Evolutionary conservation across 53 echinoderm and acorn worm genomes (phyloP), one percentile per base, ranked within the genome.

Genomic region (Astropecten irregularis): DNA sequence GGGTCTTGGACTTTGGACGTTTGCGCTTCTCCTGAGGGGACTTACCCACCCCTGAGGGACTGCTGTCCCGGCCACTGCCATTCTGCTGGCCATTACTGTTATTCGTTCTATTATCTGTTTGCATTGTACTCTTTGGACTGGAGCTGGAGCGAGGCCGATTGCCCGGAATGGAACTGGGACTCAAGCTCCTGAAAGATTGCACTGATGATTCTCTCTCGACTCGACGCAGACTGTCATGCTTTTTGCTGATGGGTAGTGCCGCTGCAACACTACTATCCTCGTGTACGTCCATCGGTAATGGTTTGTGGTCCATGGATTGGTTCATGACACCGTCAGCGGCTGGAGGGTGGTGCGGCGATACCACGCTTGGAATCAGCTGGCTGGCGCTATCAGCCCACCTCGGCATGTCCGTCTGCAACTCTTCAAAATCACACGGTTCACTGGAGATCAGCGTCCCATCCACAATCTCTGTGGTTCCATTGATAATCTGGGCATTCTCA

Each of bases 311-410:
- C 60, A 47, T 32, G 16, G 60, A 16, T 47, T 79, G 79, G 57
- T 44, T 69, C 4, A 55, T 32, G 28, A 55, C 44, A 14, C 70
- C 71, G 40, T 39, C 69, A 10, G 70, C 36, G 14, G 46, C 9
- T 3, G 31, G 21, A 40, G 50, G 70, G 40, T 55, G 84, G 40
- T 88, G 82, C 35, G 47, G 69, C 0, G 82, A 52, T 8, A 65
- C 74, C 16, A 60, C 56, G 44, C 66, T 71, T 54, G 82, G 82
- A 11, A 88, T 48, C 40, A 88, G 50, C 59, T 81, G 69, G 26
- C 79, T 88, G 60, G 95, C 93, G 36, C 90, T 95, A 49, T 95
- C 93, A 2, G 95, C 95, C 95, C 95, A 95, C 23, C 93, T 86
- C 0, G 95, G 95, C 83, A 95, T 85, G 49, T 95, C 95, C 23